Conservation (phyloP, 2,888 invertebrate genomes). For the Athetis lepigone region DNA sequence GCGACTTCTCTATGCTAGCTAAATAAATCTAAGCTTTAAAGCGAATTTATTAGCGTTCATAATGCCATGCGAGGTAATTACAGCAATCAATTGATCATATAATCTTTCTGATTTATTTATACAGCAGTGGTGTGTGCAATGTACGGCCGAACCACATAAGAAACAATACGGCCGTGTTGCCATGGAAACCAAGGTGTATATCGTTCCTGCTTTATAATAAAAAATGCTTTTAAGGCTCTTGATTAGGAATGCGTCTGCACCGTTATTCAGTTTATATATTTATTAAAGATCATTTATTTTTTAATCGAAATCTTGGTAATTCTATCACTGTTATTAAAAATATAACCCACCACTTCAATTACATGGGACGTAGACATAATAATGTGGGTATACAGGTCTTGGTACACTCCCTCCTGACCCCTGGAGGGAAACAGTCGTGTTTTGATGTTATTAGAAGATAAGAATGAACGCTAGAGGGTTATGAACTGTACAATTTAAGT, state of each 20-base stretch:
- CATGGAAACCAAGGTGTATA: slow-evolving; percentile 79
- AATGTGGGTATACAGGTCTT: background rate
- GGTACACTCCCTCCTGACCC: background rate
- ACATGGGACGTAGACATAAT: background rate
- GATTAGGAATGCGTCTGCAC: slow-evolving; percentile 6
- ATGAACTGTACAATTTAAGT: slow-evolving; percentile 28
- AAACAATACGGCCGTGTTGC: slow-evolving; percentile 76
- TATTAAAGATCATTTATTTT: too few relatives aligned
- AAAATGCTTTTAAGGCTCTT: slow-evolving; percentile 13
- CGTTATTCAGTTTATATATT: slow-evolving; percentile 4
- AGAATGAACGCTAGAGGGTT: slow-evolving; percentile 21
- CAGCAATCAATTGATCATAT: slow-evolving; percentile 41
- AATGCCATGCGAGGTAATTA: slow-evolving; percentile 52
- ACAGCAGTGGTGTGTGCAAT: slow-evolving; percentile 72
- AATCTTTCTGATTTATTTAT: slow-evolving; percentile 75
- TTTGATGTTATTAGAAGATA: slow-evolving; percentile 29
- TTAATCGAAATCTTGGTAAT: slow-evolving; percentile 10
- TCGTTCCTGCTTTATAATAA: slow-evolving; percentile 69
- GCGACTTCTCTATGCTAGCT: slow-evolving; percentile 40
- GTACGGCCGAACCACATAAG: slow-evolving; percentile 73
- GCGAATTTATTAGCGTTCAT: slow-evolving; percentile 42
- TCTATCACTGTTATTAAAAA: slow-evolving; percentile 6
- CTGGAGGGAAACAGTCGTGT: too few relatives aligned
- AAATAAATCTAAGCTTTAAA: slow-evolving; percentile 22
- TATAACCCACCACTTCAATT: background rate